phyloP scores from a whole-genome alignment of 1,140 invertebrate genomes.

The Pseudoatta argentina region DNA sequence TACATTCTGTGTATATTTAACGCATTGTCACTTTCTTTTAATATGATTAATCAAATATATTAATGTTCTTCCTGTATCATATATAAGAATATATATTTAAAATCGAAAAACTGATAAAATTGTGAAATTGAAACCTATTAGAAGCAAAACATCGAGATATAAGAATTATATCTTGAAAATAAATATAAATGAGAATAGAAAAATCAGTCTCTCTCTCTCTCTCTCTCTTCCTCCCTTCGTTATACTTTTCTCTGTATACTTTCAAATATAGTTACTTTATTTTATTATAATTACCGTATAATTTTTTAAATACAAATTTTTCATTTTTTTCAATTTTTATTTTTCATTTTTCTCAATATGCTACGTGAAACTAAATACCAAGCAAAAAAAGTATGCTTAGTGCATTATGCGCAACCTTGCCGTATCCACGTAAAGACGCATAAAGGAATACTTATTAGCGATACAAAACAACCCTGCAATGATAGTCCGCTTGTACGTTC shows the following conservation, averaged over 20 bases:
- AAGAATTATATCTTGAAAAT: background rate
- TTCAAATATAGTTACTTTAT: background rate
- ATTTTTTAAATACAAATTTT: background rate
- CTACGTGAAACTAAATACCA: background rate
- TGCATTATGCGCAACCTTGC: slow-evolving; percentile 23
- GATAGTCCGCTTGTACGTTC: slow-evolving; percentile 13
- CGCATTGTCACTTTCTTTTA: background rate
- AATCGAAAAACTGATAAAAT: background rate
- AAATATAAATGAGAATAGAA: background rate
- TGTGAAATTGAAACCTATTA: background rate
- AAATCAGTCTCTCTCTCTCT: background rate
- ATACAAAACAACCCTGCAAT: slow-evolving; percentile 26
- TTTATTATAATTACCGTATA: background rate
- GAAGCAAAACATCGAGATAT: background rate
- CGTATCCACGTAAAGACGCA: background rate
- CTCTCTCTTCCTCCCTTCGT: too few relatives aligned
- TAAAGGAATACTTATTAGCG: slow-evolving; percentile 25
- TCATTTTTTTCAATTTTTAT: background rate
- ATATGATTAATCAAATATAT: background rate
- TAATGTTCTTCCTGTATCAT: background rate
- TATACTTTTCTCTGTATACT: background rate
- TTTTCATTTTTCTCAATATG: background rate
- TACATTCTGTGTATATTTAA: background rate
- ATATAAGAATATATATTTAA: background rate
- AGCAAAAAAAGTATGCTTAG: background rate